Evolutionary conservation across 2,888 invertebrate species (phyloP).

Genomic region (Mesorhabditis belari): DNA sequence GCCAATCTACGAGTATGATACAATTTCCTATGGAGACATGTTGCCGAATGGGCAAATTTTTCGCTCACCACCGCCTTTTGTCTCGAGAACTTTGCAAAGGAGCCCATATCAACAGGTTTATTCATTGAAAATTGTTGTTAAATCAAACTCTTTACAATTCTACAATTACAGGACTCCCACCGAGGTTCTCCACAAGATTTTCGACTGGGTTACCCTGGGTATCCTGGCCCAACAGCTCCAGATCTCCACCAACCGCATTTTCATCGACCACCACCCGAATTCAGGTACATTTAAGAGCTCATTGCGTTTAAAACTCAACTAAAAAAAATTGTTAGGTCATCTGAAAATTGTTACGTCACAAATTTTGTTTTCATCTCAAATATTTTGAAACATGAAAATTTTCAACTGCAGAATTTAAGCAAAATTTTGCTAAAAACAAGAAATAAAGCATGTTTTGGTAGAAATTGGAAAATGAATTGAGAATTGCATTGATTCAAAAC

Average conservation of each 20-base stretch:
- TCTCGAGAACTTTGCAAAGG: background rate
- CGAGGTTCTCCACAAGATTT: background rate
- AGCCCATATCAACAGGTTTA: too few species aligned
- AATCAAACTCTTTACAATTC: too few species aligned
- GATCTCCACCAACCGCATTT: background rate
- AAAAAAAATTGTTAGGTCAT: too few species aligned
- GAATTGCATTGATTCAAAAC: background rate
- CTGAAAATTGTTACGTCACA: too few species aligned
- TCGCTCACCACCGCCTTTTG: background rate
- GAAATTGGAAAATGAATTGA: background rate
- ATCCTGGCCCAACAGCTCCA: background rate
- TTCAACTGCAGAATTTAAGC: background rate
- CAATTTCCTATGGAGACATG: conserved; percentile 41
- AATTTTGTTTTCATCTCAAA: too few species aligned
- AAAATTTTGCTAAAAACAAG: too few species aligned
- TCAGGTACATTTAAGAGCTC: too few species aligned
- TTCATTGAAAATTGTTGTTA: too few species aligned
- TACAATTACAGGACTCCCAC: too few species aligned
- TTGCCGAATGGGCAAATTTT: conserved; percentile 15
- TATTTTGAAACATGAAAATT: background rate
- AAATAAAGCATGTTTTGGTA: background rate
- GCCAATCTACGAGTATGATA: conserved; percentile 34
- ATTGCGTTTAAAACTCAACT: too few species aligned
- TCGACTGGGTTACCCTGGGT: background rate
- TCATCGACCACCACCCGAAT: conserved; percentile 7